Conservation (phyloP, 2,888 invertebrate genomes). For the Drosophila hamatofila region DNA sequence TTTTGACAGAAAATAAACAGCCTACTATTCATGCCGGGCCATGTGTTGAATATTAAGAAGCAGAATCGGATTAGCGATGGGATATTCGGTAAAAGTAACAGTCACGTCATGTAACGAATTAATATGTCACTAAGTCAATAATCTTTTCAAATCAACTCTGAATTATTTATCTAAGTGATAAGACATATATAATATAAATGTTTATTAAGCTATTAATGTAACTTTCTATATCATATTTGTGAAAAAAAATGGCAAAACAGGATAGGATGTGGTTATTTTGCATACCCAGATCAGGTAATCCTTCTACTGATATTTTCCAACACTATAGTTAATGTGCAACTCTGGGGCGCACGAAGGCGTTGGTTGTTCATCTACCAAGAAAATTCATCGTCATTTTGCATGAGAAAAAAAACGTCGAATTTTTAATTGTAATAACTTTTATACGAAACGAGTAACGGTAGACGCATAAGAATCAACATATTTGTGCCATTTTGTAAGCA, state of each 20-base stretch:
- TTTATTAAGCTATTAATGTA: background rate
- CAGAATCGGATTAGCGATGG: constrained; percentile 13
- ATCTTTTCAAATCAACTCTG: constrained; percentile 16
- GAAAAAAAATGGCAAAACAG: background rate
- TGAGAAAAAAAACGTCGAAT: constrained; percentile 77
- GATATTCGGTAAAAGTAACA: background rate
- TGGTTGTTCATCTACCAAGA: constrained; percentile 76
- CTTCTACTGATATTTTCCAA: constrained; percentile 21
- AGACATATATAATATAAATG: constrained; percentile 4
- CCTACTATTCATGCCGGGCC: constrained; percentile 21
- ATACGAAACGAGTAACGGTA: constrained; percentile 68
- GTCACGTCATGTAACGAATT: constrained; percentile 14
- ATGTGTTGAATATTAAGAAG: constrained; percentile 26
- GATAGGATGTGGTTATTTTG: background rate
- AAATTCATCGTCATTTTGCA: constrained; percentile 83
- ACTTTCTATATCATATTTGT: background rate
- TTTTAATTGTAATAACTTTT: constrained; percentile 73
- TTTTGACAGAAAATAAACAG: background rate
- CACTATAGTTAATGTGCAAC: constrained; percentile 48
- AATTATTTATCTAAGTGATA: constrained; percentile 11
- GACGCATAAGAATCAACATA: constrained; percentile 68
- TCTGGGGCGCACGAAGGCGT: constrained; percentile 70
- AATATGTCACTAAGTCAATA: background rate
- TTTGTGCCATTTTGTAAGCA: constrained; percentile 77
- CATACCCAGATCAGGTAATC: constrained; percentile 10